Base-by-base conservation (phyloP, 1,140 invertebrate genomes). In the Acyrthosiphon pisum region DNA sequence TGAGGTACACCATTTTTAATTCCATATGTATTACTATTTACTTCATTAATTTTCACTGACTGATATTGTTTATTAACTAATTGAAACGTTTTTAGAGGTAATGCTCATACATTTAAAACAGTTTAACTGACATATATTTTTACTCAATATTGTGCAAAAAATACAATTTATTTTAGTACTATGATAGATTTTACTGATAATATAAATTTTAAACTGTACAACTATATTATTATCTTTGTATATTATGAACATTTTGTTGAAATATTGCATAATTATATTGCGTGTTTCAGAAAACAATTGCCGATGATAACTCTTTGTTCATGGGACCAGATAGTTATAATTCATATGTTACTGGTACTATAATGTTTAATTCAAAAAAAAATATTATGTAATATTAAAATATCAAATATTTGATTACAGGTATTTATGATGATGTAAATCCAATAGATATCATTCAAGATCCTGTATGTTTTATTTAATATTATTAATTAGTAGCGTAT, bases 381-480 rank as follows among this genome's bases (percentile, higher is more conserved):
- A 26, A 37, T 90, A 56, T 41, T 41, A 14, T 60, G 26, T 6
- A 30, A 60, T 90, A 35, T 7, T 56, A 60, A 41, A 22, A n/a
- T 8, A 0, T 23, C 0, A 7, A 56, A 41, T 44, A 20, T 68
- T 60, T 90, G 26, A 68, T 90, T 90, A 35, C 44, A 90, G 89
- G 30, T 60, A 23, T 90, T 44, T 60, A 90, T 90, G 37, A 37
- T 26, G 89, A 90, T 46, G 84, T n/a, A 35, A 76, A 50, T 89
- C 60, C 53, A 84, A 89, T 60, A 26, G 88, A 93, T 60, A n/a
- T 93, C 41, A 88, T 37, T 48, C 50, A 41, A 46, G 68, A 93
- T n/a, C 86, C 50, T 23, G 88, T 68, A 46, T 81, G 88, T 87
- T 76, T 35, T 30, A 60, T 46, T 89, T 53, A 53, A 35, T 92